Base-by-base conservation (phyloP, 2,888 invertebrate genomes). In the Stenichneumon culpator region DNA sequence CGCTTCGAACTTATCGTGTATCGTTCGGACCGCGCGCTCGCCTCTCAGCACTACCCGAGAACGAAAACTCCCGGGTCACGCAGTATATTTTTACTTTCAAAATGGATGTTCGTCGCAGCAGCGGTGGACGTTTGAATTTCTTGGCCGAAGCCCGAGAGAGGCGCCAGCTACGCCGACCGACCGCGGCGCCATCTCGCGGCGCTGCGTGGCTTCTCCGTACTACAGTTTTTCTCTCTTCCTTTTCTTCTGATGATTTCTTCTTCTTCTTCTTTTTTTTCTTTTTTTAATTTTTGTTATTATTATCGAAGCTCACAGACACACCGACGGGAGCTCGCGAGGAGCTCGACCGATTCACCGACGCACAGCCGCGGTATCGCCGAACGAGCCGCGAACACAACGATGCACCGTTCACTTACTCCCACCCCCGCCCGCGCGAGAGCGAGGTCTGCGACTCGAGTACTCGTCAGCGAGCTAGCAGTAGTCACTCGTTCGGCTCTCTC, bases 71-170 rank as follows among this genome's bases (percentile, higher is more conserved):
- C 90, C 91, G 89, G 91, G 90, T 90, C 91, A 89, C 89, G 90
- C 91, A 89, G 91, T 92, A 92, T 92, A 92, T 92, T 92, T 92
- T 92, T 92, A 92, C 92, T 91, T 92, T 92, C 92, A 90, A 92
- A 92, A 92, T 91, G 92, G 92, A 88, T 89, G 90, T 79, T 80
- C 79, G 79, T 83, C 79, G 83, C 80, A 36, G 79, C 88, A 88
- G 86, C 87, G 85, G 83, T 86, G 83, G 84, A 84, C 83, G 86
- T 89, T 89, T 88, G 88, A 89, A 89, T 89, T 88, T 82, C 79
- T 36, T 47, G 75, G 80, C 44, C 69, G 52, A 22, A 9, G 32
- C 47, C 81, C 88, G 82, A 69, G 32, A 88, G 89, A 79, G 88
- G 88, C 89, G 88, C 86, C 72, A 78, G 60, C 28, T 81, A 70